Base-by-base conservation (phyloP, 2,888 invertebrate species). In the Drosophila mayaguana region DNA sequence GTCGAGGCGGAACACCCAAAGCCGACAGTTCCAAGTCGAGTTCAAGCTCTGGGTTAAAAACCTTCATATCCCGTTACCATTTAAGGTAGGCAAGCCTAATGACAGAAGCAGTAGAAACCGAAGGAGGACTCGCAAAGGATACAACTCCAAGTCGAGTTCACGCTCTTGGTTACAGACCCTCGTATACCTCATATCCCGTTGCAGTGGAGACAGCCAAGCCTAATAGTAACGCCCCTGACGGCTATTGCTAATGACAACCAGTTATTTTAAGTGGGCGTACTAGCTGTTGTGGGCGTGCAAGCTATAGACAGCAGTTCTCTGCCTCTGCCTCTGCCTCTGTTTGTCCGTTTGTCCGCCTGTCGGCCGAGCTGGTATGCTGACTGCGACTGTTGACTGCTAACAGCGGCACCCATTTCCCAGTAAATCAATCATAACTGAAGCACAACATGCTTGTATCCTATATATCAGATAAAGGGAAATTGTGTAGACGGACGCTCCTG, bases 201-300 rank as follows among this genome's bases (percentile, higher is more conserved):
- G 63, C 73, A 22, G 50, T 45, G 69, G 45, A 55, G 62, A 25
- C 53, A 51, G 38, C 46, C 43, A 34, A 60, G 40, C 54, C 73
- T 61, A 57, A 69, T 54, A 61, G 57, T 42, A 77, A 78, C 65
- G 65, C 70, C 65, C 75, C 73, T 64, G 71, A 69, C 63, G 65
- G 28, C 89, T 61, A 84, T 83, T 81, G 73, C 78, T 80, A 84
- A 88, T 86, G 79, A 81, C 89, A 81, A 72, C 72, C 70, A 57
- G 70, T 60, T 74, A 59, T 20, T 40, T 60, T 2, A 25, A 28
- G 38, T 6, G 42, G 57, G 32, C n/a, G 36, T 14, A 16, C 32
- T 8, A n/a, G 22, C 32, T n/a, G 32, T 28, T 32, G 20, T 28
- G 22, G 48, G 32, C 25, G 9, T 51, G 45, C 2, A 45, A 34